These are phyloP conservation scores for Bergia puertoricense DNA, from an alignment of 92 coral and sea anemone genomes.

Conservation along the genomic window DNA sequence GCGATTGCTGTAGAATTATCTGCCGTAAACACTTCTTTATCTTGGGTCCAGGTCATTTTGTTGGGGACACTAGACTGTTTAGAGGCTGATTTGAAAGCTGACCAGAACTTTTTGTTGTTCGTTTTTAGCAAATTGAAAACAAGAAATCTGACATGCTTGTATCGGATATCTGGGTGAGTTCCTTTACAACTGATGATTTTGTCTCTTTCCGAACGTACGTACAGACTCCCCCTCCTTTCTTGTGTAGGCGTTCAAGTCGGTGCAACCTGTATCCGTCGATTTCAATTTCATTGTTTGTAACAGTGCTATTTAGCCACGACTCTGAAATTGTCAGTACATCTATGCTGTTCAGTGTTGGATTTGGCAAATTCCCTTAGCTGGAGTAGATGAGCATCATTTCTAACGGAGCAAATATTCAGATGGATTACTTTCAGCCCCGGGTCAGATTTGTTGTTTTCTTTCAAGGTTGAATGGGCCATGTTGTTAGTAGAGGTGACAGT, in stretches of 20 bases:
- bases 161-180: too few species aligned
- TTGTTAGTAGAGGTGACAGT: neutral
- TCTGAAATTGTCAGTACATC: conserved; percentile 46
- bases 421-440: neutral
- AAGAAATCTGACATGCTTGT: too few species aligned
- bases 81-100: too few species aligned
- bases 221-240: neutral
- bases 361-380: neutral
- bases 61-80: too few species aligned
- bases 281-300: conserved; percentile 3
- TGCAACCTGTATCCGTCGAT: conserved; percentile 1
- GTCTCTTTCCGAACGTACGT: conserved; percentile 16
- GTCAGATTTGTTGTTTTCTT: neutral
- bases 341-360: neutral
- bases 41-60: too few species aligned
- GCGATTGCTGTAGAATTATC: too few species aligned
- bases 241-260: conserved; percentile 36
- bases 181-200: conserved; percentile 13
- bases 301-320: conserved; percentile 40
- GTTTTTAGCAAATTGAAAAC: too few species aligned
- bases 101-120: too few species aligned
- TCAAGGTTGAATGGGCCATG: neutral
- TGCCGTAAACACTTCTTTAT: too few species aligned
- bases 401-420: neutral
- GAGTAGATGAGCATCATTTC: neutral